Evolutionary conservation across 2,113 vertebrate genomes (phyloP).

Genomic region (Nerophis ophidion): DNA sequence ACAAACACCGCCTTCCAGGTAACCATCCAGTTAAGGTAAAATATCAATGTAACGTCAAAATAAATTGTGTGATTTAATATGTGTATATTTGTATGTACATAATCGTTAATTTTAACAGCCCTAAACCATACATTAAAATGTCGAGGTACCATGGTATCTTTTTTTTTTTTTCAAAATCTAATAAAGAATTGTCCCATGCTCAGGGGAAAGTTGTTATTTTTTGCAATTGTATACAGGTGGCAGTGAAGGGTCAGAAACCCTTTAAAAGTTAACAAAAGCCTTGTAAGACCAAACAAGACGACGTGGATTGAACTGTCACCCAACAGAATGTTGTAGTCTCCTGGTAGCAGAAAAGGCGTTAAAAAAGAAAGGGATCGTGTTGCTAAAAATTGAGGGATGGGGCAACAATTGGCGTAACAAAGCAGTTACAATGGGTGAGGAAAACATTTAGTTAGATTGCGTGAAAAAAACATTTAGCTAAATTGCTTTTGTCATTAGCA

Average conservation of each 20-base stretch:
- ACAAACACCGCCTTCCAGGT: no score
- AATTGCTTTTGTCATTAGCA: constrained; percentile 58
- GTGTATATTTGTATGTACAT: no score
- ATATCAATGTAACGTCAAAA: no score
- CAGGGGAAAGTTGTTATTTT: not conserved
- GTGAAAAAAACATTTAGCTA: constrained; percentile 45
- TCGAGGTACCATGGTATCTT: no score
- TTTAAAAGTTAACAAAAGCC: constrained; percentile 37
- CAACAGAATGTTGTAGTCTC: constrained; percentile 34
- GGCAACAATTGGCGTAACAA: constrained; percentile 45
- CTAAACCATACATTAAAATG: no score
- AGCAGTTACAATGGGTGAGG: constrained; percentile 42
- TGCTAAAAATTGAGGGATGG: constrained; percentile 43
- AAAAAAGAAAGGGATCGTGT: constrained; percentile 52
- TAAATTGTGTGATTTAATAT: no score
- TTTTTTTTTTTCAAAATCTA: not conserved
- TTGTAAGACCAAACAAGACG: constrained; percentile 26
- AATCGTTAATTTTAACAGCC: no score
- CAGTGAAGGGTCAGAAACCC: constrained; percentile 12
- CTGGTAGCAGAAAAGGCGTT: constrained; percentile 22
- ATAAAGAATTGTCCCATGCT: not conserved
- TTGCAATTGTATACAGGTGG: not conserved
- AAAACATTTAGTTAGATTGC: constrained; percentile 32
- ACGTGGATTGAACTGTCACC: constrained; percentile 32
- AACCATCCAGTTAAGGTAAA: no score